Evolutionary conservation across 2,888 invertebrate species (phyloP).

Genomic region (Pseudanteris insignis): DNA sequence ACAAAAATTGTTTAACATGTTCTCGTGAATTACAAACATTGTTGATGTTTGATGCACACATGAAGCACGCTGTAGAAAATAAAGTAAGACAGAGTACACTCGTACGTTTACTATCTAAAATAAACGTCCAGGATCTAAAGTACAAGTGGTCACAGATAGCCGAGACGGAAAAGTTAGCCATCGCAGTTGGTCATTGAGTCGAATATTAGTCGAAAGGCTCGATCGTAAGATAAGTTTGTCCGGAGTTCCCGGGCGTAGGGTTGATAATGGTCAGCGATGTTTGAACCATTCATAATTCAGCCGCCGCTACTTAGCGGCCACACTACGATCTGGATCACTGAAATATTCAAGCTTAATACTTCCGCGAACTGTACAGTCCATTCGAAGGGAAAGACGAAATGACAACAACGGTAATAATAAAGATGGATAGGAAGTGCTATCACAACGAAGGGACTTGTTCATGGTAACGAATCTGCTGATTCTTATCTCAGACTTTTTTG

Average conservation of each 20-base stretch:
- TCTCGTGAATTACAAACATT: conserved; percentile 10
- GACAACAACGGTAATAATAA: conserved; percentile 20
- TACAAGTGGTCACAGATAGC: conserved; percentile 47
- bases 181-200: conserved; percentile 59
- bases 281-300: conserved; percentile 53
- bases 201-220: conserved; percentile 60
- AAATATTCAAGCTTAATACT: conserved; percentile 33
- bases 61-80: too few relatives aligned
- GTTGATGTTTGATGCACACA: too few relatives aligned
- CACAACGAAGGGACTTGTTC: conserved; percentile 27
- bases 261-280: conserved; percentile 50
- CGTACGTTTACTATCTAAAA: conserved; percentile 53
- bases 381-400: conserved; percentile 9
- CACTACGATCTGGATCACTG: conserved; percentile 36
- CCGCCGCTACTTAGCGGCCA: conserved; percentile 40
- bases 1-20: too few relatives aligned
- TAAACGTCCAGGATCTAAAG: conserved; percentile 60
- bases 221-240: conserved; percentile 63
- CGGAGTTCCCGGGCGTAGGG: conserved; percentile 42
- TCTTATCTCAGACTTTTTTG: too few relatives aligned
- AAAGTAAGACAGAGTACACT: conserved; percentile 42
- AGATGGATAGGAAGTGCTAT: too few relatives aligned
- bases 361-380: conserved; percentile 16
- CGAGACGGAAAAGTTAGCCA: conserved; percentile 44
- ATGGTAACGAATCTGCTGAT: conserved; percentile 38